These are phyloP conservation scores for Cyclopterus lumpus DNA, from an alignment of 2,797 vertebrate species.

Conservation along the genomic window DNA sequence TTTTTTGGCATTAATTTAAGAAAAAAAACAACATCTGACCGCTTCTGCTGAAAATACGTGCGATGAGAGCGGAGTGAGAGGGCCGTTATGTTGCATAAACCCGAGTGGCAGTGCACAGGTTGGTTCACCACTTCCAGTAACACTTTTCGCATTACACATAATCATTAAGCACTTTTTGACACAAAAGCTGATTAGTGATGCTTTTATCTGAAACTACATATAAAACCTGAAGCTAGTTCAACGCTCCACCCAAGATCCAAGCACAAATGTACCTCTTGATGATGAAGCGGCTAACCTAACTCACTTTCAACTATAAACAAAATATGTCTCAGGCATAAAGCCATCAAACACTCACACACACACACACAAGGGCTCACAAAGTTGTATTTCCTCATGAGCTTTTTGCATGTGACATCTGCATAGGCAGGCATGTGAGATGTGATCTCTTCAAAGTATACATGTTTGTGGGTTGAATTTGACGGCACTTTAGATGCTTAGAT, in stretches of 20 bases:
- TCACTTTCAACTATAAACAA: neutral
- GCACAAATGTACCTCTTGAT: neutral
- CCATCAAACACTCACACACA: neutral
- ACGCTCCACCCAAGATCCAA: neutral
- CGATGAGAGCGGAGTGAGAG: too few species aligned
- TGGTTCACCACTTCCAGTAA: neutral
- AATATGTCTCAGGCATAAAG: conserved; percentile 9
- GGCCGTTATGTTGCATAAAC: too few species aligned
- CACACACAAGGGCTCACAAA: neutral
- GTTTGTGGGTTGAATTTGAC: conserved; percentile 32
- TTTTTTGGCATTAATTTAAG: too few species aligned
- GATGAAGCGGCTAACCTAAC: neutral
- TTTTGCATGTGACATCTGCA: neutral
- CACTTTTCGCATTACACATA: neutral
- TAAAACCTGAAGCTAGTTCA: neutral
- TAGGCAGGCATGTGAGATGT: conserved; percentile 10
- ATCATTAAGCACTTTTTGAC: neutral
- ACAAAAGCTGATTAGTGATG: neutral
- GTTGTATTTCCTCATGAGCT: conserved; percentile 34
- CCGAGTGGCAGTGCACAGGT: neutral
- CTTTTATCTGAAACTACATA: neutral
- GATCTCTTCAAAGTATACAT: conserved; percentile 31
- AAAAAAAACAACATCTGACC: too few species aligned
- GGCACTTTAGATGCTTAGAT: conserved; percentile 50
- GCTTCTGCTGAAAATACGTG: too few species aligned